Percentiles rank a stretch among this genome's conserved stretches.
phyloP scores from a whole-genome alignment of 2,888 invertebrate genomes.

The Desoria tigrina region DNA sequence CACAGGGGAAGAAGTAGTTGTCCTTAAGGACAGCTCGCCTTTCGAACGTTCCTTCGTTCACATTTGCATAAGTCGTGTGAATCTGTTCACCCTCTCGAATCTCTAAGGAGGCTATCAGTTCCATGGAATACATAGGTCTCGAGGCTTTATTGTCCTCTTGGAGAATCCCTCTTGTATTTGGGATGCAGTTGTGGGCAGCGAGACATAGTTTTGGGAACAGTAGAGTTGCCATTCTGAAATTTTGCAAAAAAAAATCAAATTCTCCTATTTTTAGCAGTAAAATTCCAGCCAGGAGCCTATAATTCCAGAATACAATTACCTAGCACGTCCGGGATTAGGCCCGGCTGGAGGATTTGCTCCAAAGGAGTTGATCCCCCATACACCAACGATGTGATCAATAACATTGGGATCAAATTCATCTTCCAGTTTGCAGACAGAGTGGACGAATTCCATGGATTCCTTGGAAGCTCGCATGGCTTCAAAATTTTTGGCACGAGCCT shows the following conservation, averaged over 20 bases:
- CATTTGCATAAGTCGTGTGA: conserved; percentile 71
- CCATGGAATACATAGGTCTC: conserved; percentile 61
- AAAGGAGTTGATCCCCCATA: conserved; percentile 48
- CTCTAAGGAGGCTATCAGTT: conserved; percentile 65
- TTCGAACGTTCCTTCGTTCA: conserved; percentile 52
- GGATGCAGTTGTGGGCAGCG: conserved; percentile 72
- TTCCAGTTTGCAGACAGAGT: conserved; percentile 40
- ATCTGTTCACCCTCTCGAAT: conserved; percentile 65
- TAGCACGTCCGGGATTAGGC: conserved; percentile 38
- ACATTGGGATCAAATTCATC: conserved; percentile 33
- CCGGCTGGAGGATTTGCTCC: conserved; percentile 47
- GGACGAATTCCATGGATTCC: conserved; percentile 43
- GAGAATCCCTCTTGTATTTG: conserved; percentile 47
- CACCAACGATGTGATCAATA: conserved; percentile 50
- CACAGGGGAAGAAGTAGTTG: conserved; percentile 54
- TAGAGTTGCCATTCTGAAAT: conserved; percentile 46
- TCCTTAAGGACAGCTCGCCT: conserved; percentile 52
- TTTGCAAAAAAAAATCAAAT: background rate
- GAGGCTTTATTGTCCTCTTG: conserved; percentile 30
- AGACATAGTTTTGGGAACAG: conserved; percentile 72
- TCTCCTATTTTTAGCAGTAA: no score
- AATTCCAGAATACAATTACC: conserved; percentile 7
- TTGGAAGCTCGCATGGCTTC: conserved; percentile 28
- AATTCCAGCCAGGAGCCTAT: no score
- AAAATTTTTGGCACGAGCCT: conserved; percentile 62